Base-by-base conservation (phyloP, 1,140 invertebrate genomes). In the Prorops nasuta region DNA sequence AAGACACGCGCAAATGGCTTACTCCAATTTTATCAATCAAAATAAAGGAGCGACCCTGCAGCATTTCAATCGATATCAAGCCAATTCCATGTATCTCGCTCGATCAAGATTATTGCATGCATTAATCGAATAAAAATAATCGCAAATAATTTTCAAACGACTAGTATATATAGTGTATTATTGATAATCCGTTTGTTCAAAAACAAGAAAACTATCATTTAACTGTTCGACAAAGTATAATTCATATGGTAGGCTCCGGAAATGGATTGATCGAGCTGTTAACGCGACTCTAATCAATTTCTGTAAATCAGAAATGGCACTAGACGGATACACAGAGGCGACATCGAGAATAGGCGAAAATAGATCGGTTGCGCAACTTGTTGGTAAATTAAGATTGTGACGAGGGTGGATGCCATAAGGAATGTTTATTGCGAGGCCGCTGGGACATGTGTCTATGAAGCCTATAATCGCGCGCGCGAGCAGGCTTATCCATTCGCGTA, bases 311-410 rank as follows among this genome's bases (percentile, higher is more conserved):
- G n/a, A n/a, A n/a, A n/a, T n/a, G 10, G 24, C 4, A 28, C 4
- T 28, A 6, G 24, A 28, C 24, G 24, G 24, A 6, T 28, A 54
- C 12, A 38, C 31, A 31, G 44, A 34, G 21, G 40, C 42, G 31
- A 15, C 43, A 54, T 49, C 41, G 21, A 21, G 44, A 38, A 59
- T 60, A 52, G 51, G 61, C 58, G 54, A 54, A 68, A 65, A 71
- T 69, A 71, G 65, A 62, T 24, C 40, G 24, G 53, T 71, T 71
- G 54, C 67, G 65, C 56, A 71, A 71, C 56, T 21, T 31, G 19
- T 28, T 47, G 63, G 49, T 69, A 69, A 68, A 67, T 69, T 68
- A 66, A 61, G 66, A 69, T 71, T 63, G 56, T 68, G 67, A 71
- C 69, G 66, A 62, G 59, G 59, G 61, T 54, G 60, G 59, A 69